Percentiles rank a stretch among this genome's conserved stretches.
phyloP scores from a whole-genome alignment of 2,113 vertebrate genomes.

The Axis porcinus region DNA sequence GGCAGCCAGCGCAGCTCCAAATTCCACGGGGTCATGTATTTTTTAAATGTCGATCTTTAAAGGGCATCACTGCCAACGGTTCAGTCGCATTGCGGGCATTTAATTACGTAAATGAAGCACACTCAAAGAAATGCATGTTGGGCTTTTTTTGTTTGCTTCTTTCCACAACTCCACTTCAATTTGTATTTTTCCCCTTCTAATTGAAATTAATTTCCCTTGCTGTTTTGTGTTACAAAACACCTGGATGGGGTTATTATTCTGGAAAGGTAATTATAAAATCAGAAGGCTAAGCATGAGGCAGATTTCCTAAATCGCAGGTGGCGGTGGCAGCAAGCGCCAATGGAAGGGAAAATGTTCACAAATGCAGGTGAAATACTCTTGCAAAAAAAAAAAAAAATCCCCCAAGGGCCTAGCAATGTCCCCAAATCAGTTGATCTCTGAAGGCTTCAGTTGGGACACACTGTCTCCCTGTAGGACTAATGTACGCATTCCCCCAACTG shows the following conservation, averaged over 20 bases:
- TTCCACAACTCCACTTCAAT: constrained; percentile 56
- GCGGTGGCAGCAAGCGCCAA: constrained; percentile 56
- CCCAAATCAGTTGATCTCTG: neutral
- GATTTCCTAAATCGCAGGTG: constrained; percentile 77
- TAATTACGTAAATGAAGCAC: constrained; percentile 76
- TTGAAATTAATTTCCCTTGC: constrained; percentile 82
- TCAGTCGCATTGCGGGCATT: constrained; percentile 63
- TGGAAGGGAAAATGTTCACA: constrained; percentile 63
- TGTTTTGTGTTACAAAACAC: constrained; percentile 82
- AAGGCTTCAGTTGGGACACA: neutral
- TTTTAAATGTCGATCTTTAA: constrained; percentile 71
- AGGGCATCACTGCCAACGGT: constrained; percentile 56
- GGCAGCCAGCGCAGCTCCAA: constrained; percentile 45
- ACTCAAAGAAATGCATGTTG: constrained; percentile 60
- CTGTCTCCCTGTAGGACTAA: neutral
- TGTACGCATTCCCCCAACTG: neutral
- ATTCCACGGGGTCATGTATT: constrained; percentile 54
- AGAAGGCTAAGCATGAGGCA: constrained; percentile 73
- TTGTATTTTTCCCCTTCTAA: constrained; percentile 77
- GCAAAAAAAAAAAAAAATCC: constrained; percentile 61
- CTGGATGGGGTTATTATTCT: constrained; percentile 80
- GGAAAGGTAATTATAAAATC: constrained; percentile 82
- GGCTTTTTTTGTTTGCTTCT: constrained; percentile 30
- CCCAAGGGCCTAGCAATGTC: neutral
- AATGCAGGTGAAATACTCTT: constrained; percentile 26